These are phyloP conservation scores for Eulemur mongoz DNA, from an alignment of 2,797 vertebrate species.

Conservation along the genomic window DNA sequence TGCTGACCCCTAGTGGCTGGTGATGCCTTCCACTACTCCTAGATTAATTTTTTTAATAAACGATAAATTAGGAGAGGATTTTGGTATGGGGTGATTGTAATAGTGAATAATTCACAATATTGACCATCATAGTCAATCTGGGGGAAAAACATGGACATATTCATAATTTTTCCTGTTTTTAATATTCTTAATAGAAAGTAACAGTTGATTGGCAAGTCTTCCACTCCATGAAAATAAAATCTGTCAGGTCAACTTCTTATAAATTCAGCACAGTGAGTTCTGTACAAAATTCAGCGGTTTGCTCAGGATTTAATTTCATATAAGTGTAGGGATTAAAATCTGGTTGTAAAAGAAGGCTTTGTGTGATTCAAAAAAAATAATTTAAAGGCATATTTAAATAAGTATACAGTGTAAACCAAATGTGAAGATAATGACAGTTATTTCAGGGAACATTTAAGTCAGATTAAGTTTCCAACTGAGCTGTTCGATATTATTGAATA, in stretches of 20 bases:
- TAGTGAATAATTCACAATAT: neutral
- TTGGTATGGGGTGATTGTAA: neutral
- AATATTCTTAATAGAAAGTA: neutral
- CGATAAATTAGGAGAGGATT: neutral
- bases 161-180: neutral
- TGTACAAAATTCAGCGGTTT: neutral
- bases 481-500: conserved; percentile 1
- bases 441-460: conserved; percentile 59
- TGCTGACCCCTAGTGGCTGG: conserved; percentile 70
- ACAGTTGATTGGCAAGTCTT: neutral
- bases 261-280: conserved; percentile 3
- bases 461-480: conserved; percentile 57
- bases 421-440: conserved; percentile 50
- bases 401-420: conserved; percentile 43
- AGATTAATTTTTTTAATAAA: neutral
- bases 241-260: neutral
- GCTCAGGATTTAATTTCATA: conserved; percentile 22
- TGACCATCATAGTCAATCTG: neutral
- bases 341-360: neutral
- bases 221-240: neutral
- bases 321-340: conserved; percentile 15
- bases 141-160: neutral
- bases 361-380: neutral
- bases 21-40: neutral
- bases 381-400: conserved; percentile 57